Base-by-base conservation (phyloP, 2,888 invertebrate genomes). In the Monochamus alternatus region DNA sequence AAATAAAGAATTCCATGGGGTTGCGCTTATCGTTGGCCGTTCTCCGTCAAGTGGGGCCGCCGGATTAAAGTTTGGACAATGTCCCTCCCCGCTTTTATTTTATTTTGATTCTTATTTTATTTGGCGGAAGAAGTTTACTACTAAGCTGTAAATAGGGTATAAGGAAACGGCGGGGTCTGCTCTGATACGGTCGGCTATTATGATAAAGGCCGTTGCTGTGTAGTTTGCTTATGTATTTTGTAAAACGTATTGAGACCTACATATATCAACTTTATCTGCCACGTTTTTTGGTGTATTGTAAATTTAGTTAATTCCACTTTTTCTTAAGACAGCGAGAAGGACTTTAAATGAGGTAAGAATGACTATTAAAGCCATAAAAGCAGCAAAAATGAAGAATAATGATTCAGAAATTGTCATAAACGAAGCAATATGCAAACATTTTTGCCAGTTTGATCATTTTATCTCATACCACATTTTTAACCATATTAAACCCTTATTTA, bases 21-120 rank as follows among this genome's bases (percentile, higher is more conserved):
- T 67, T 58, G 65, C 55, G 75, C 78, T 75, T 78, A 78, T 78
- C 78, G 71, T 64, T 58, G 71, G 63, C 59, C 60, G 74, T 78
- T 74, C 73, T 73, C 70, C 59, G 69, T 74, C 71, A 69, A 73
- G 74, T 62, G 59, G 73, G 67, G 73, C 60, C 22, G 55, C 55
- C 7, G 66, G 73, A 65, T 66, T 65, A 66, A 66, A 73, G 64
- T 83, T 81, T 81, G 85, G 84, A 84, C 82, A 81, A 84, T 83
- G 85, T 84, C 83, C 84, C 77, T 84, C 83, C 84, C 77, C 80
- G 81, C 78, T 82, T 83, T 84, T 80, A 84, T 83, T 85, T 85
- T 84, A 84, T 85, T 85, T 82, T 84, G 85, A 85, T 85, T 84
- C 84, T 82, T 83, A 85, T 86, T 86, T 86, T 86, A 86, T 86